A percentile compares a stretch with the other conserved stretches of the same genome.
Evolutionary conservation across 2,113 vertebrate species (phyloP).

Genomic region (Lycaon pictus): DNA sequence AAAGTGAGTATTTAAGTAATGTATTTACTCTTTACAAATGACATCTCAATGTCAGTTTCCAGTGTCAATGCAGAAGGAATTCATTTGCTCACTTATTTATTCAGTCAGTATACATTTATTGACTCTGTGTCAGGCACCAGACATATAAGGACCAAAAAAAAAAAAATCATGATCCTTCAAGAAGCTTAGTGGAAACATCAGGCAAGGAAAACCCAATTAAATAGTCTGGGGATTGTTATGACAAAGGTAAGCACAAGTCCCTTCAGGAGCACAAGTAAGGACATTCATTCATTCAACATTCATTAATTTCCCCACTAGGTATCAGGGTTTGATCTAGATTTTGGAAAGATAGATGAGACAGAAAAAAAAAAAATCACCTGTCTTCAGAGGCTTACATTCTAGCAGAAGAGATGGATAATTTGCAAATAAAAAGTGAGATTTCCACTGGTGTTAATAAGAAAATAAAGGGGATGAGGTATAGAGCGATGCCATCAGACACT

Average conservation of each 20-base stretch:
- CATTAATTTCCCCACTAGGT: background rate
- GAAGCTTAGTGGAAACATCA: background rate
- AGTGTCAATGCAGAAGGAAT: background rate
- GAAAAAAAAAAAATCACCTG: background rate
- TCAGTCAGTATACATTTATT: constrained; percentile 7
- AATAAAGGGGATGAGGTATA: background rate
- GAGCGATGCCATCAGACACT: background rate
- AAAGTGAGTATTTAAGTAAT: background rate
- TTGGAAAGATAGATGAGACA: background rate
- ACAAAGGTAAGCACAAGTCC: background rate
- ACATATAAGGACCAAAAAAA: background rate
- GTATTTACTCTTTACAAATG: background rate
- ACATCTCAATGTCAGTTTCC: background rate
- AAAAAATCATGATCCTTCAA: background rate
- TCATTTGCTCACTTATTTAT: background rate
- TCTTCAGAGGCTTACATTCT: background rate
- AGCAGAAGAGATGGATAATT: background rate
- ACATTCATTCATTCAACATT: background rate
- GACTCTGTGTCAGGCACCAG: background rate
- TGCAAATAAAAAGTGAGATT: background rate
- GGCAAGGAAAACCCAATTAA: background rate
- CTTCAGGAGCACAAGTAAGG: background rate
- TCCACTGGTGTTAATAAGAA: background rate
- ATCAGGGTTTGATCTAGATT: background rate
- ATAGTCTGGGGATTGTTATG: background rate